Evolutionary conservation across 2,113 vertebrate genomes (phyloP).

Genomic region (Ardeotis arabs): DNA sequence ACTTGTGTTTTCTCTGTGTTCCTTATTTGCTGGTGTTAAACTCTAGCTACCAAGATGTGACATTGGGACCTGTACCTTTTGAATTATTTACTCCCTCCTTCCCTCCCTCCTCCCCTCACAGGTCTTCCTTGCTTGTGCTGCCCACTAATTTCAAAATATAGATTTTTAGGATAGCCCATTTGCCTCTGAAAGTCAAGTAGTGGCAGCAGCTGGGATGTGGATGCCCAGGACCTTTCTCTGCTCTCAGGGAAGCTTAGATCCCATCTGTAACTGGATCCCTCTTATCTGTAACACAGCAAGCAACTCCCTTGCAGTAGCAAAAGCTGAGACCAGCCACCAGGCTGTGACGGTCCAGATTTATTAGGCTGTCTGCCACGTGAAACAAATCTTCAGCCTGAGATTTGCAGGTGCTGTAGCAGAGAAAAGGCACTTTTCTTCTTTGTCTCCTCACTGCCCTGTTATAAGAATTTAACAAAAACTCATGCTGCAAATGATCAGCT

Average conservation of each 20-base stretch:
- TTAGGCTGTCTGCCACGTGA: constrained; percentile 3
- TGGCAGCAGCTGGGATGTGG: not conserved
- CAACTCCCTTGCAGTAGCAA: not conserved
- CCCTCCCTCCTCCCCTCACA: not conserved
- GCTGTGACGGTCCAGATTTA: constrained; percentile 32
- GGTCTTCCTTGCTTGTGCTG: not conserved
- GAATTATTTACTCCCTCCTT: not conserved
- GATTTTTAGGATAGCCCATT: not conserved
- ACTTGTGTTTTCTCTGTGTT: not conserved
- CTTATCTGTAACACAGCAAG: constrained; percentile 28
- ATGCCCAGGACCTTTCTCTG: not conserved
- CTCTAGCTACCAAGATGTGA: not conserved
- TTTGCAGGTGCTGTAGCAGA: not conserved
- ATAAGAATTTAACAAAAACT: not conserved
- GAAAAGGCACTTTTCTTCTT: not conserved
- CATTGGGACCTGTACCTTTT: not conserved
- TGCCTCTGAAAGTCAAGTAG: not conserved
- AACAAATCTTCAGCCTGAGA: constrained; percentile 36
- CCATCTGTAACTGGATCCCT: constrained; percentile 23
- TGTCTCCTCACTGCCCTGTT: not conserved
- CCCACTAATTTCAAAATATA: not conserved
- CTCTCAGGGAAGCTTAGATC: constrained; percentile 6
- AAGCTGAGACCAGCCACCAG: not conserved
- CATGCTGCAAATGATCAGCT: not conserved
- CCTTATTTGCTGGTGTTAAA: not conserved